phyloP scores from a whole-genome alignment of 2,797 vertebrate genomes.

The Falco berigora region DNA sequence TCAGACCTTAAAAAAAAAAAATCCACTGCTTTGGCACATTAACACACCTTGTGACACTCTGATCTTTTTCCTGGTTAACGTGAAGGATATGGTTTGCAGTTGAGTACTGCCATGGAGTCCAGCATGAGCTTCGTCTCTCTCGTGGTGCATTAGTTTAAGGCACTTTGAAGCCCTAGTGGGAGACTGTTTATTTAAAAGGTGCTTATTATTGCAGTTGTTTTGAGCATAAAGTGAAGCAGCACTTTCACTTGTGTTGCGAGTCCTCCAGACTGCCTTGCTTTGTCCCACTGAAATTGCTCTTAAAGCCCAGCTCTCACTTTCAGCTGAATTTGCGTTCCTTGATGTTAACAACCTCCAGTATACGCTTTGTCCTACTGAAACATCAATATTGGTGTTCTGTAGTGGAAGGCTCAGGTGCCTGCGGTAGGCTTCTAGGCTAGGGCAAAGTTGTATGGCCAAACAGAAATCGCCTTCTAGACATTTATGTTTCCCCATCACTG shows the following conservation, averaged over 20 bases:
- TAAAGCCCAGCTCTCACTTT: background rate
- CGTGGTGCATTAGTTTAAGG: background rate
- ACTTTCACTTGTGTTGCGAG: background rate
- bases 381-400: background rate
- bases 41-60: background rate
- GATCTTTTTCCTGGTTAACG: background rate
- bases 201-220: background rate
- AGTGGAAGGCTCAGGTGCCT: background rate
- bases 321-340: background rate
- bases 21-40: background rate
- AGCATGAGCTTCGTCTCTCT: background rate
- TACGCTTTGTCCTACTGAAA: background rate
- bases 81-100: background rate
- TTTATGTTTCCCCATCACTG: background rate
- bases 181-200: background rate
- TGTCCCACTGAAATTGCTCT: background rate
- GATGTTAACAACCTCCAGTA: background rate
- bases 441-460: background rate
- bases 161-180: background rate
- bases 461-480: background rate
- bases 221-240: background rate
- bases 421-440: background rate
- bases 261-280: background rate
- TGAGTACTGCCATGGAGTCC: background rate
- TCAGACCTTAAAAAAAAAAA: background rate